Base-by-base conservation (phyloP, 2,113 vertebrate species). In the Phrynosoma platyrhinos region DNA sequence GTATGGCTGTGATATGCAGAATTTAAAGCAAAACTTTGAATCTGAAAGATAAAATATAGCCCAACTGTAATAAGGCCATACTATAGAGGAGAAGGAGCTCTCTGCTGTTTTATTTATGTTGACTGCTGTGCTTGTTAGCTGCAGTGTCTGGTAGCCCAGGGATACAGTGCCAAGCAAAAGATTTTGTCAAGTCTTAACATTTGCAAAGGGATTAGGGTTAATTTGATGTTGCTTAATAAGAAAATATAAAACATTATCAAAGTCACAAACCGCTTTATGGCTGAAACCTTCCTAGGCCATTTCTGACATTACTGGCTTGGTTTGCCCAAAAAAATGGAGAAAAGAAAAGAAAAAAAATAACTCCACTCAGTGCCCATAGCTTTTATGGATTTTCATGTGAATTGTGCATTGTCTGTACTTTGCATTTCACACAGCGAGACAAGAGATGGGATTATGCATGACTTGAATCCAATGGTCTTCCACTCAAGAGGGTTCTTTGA, bases 1-100 rank as follows among this genome's bases (percentile, higher is more conserved):
- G 96, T 97, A 96, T 97, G 95, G 96, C 96, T 97, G 97, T 96
- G 96, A 97, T 96, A 94, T 96, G 96, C 96, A 97, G 96, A 97
- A 97, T 97, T 96, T 97, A 96, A 97, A 97, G 96, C 93, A 96
- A 97, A 96, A 96, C 96, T 97, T 95, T 95, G 93, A 95, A 95
- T 95, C 88, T 88, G 69, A 91, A 93, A 94, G 92, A 93, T 93
- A 91, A 97, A 95, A 96, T 95, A 94, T 52, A 96, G 91, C 90
- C 62, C 91, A 92, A 83, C 90, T 91, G 91, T 88, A 94, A 92
- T 89, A 94, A 95, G 87, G 92, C 90, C 87, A 79, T 83, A 83
- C 88, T 74, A 58, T 76, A 87, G 93, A 87, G 93, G 95, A 78
- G 84, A 91, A 9, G n/a, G 87, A 66, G 4, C 16, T 89, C 92